phyloP scores from a whole-genome alignment of 2,888 invertebrate species.

The Sycophila texana region DNA sequence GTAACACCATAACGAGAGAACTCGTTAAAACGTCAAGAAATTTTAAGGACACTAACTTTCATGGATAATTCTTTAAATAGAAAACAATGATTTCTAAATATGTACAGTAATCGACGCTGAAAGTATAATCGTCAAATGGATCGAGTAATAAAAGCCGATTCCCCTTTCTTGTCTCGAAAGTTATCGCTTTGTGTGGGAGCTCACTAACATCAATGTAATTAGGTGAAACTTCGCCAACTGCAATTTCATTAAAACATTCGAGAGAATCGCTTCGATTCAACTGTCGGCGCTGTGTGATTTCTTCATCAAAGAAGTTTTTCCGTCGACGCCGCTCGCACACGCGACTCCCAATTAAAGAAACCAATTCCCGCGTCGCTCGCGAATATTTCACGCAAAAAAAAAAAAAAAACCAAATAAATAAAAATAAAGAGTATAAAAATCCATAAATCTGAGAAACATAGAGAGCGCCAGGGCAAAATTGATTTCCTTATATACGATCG shows the following conservation, averaged over 20 bases:
- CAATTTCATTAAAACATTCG: neutral
- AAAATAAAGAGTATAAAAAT: too few species aligned
- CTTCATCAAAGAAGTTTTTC: neutral
- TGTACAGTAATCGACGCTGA: neutral
- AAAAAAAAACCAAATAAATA: too few species aligned
- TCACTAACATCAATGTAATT: neutral
- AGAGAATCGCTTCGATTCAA: neutral
- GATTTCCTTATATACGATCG: neutral
- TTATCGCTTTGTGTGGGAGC: constrained; percentile 6
- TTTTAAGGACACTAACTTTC: too few species aligned
- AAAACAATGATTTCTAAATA: constrained; percentile 1
- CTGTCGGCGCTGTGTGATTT: neutral
- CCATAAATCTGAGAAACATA: too few species aligned
- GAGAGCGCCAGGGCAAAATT: too few species aligned
- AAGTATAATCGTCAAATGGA: neutral
- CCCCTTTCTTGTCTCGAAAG: neutral
- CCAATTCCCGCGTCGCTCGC: too few species aligned
- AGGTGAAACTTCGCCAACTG: neutral
- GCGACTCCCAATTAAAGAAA: too few species aligned
- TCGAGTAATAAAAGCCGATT: neutral
- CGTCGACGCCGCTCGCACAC: neutral
- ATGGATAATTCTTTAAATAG: too few species aligned
- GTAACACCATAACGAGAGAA: too few species aligned
- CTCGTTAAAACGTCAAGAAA: too few species aligned
- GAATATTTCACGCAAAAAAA: too few species aligned